phyloP scores from a whole-genome alignment of 2,113 vertebrate species.

The Tragulus kanchil region DNA sequence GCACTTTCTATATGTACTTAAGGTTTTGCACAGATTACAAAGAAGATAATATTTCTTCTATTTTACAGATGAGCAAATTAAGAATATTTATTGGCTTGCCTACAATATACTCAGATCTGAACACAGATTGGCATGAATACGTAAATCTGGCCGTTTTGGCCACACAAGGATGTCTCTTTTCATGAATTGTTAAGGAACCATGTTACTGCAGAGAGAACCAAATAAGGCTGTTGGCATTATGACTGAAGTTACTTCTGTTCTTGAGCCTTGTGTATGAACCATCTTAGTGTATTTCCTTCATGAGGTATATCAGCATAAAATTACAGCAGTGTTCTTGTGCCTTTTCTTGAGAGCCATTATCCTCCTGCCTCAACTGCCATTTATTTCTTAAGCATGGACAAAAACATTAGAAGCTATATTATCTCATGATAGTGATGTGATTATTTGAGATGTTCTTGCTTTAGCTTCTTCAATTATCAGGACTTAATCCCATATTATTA shows the following conservation, averaged over 20 bases:
- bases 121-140: not conserved
- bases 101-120: not conserved
- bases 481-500: not conserved
- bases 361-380: not conserved
- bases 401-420: not conserved
- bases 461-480: not conserved
- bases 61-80: not conserved
- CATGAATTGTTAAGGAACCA: not conserved
- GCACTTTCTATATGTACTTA: not conserved
- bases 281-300: not conserved
- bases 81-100: not conserved
- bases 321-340: not conserved
- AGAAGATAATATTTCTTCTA: not conserved
- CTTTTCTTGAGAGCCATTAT: not conserved
- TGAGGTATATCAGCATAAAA: not conserved
- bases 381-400: not conserved
- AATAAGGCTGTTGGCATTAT: not conserved
- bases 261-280: not conserved
- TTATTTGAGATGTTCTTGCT: not conserved
- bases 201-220: not conserved
- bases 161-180: not conserved
- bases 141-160: not conserved
- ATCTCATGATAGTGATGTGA: not conserved
- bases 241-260: not conserved
- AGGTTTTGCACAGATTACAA: not conserved